Evolutionary conservation across 1,140 invertebrate species (phyloP).

Genomic region (Globodera rostochiensis): DNA sequence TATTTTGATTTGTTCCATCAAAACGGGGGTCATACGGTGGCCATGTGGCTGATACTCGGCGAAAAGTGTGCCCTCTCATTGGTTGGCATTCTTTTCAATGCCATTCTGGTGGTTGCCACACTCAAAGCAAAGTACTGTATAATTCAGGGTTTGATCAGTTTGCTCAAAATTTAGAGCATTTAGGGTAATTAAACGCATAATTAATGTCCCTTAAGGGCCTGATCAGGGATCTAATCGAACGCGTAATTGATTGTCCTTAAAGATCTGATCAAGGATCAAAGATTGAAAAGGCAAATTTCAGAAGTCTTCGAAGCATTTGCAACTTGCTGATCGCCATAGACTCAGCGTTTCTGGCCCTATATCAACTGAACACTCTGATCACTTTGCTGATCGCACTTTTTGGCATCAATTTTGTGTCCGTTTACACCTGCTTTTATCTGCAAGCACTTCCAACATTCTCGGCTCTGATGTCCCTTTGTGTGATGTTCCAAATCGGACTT

Average conservation of each 20-base stretch:
- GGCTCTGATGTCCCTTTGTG: not conserved
- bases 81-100: not conserved
- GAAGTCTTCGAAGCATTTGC: not conserved
- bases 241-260: too few relatives aligned
- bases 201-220: not conserved
- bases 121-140: not conserved
- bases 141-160: too few relatives aligned
- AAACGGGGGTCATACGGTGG: not conserved
- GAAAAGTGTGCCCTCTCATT: not conserved
- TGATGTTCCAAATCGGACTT: constrained; percentile 15
- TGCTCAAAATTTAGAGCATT: too few relatives aligned
- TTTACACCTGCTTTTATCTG: not conserved
- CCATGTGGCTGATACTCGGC: not conserved
- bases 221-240: not conserved
- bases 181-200: not conserved
- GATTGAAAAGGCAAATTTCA: not conserved
- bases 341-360: not conserved
- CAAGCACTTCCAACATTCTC: not conserved
- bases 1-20: not conserved
- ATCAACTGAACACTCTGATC: not conserved
- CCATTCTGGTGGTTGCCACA: not conserved
- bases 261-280: too few relatives aligned
- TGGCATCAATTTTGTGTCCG: not conserved
- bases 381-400: not conserved
- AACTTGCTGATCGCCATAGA: not conserved